Evolutionary conservation across 2,113 vertebrate species (phyloP).

Genomic region (Toxotes chatareus): DNA sequence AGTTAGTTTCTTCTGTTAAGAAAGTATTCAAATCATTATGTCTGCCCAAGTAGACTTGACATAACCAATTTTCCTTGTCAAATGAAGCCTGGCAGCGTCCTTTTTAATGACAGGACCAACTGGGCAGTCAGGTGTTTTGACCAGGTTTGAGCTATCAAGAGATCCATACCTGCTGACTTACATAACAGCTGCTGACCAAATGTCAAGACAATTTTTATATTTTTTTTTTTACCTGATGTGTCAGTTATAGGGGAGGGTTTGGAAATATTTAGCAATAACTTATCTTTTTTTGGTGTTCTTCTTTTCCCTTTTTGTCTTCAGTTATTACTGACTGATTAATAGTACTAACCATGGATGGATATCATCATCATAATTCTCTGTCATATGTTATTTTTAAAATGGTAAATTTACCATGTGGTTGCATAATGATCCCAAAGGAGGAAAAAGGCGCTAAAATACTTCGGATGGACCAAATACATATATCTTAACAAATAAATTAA

Average conservation of each 20-base stretch:
- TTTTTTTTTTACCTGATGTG: not conserved
- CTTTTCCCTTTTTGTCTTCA: not conserved
- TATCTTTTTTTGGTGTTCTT: not conserved
- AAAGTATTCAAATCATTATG: not conserved
- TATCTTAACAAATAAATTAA: not conserved
- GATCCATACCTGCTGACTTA: conserved; percentile 4
- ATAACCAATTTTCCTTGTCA: conserved; percentile 15
- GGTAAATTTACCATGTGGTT: not conserved
- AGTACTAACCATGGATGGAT: not conserved
- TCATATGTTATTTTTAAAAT: not conserved
- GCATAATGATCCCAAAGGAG: not conserved
- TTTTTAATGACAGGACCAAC: conserved; percentile 27
- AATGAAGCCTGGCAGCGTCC: conserved; percentile 18
- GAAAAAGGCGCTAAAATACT: not conserved
- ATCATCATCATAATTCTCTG: not conserved
- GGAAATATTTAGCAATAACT: not conserved
- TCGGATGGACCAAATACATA: not conserved
- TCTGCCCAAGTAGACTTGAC: conserved; percentile 5
- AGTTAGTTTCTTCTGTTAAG: not conserved
- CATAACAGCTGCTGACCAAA: conserved; percentile 35
- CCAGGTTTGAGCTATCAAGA: conserved; percentile 14
- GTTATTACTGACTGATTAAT: not conserved
- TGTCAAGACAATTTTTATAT: conserved; percentile 4
- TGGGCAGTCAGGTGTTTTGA: conserved; percentile 21
- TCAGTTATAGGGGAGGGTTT: not conserved